Evolutionary conservation across 2,888 invertebrate species (phyloP).

Genomic region (Drosophila falleni): DNA sequence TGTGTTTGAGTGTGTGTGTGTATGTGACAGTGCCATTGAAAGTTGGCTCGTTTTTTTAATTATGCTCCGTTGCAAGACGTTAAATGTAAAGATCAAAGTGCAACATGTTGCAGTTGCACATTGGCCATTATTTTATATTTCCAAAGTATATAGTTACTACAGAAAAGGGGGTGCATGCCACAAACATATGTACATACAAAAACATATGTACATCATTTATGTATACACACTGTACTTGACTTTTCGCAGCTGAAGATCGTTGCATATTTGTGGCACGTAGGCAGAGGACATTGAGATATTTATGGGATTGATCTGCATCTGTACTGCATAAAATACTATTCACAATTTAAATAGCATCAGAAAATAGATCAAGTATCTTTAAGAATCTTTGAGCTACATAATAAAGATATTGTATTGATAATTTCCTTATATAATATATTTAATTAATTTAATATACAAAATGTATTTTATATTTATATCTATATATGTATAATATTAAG

Average conservation of each 20-base stretch:
- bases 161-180: slow-evolving; percentile 19
- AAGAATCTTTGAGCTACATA: too few relatives aligned
- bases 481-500: too few relatives aligned
- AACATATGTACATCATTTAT: not conserved
- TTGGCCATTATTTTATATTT: slow-evolving; percentile 5
- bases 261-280: slow-evolving; percentile 52
- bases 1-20: slow-evolving; percentile 15
- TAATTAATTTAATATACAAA: too few relatives aligned
- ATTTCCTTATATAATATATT: too few relatives aligned
- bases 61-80: slow-evolving; percentile 32
- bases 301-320: slow-evolving; percentile 3
- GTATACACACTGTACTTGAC: slow-evolving; percentile 9
- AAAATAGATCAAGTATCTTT: too few relatives aligned
- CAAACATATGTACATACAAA: slow-evolving; percentile 1
- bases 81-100: slow-evolving; percentile 54
- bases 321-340: too few relatives aligned
- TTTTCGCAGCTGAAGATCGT: slow-evolving; percentile 38
- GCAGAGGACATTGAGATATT: slow-evolving; percentile 17
- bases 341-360: too few relatives aligned
- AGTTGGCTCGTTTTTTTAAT: slow-evolving; percentile 38
- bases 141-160: not conserved
- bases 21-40: slow-evolving; percentile 20
- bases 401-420: too few relatives aligned
- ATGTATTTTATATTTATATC: too few relatives aligned
- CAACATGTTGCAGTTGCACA: slow-evolving; percentile 23